phyloP scores from a whole-genome alignment of 53 echinoderm and acorn worm species.

The Patiria pectinifera region DNA sequence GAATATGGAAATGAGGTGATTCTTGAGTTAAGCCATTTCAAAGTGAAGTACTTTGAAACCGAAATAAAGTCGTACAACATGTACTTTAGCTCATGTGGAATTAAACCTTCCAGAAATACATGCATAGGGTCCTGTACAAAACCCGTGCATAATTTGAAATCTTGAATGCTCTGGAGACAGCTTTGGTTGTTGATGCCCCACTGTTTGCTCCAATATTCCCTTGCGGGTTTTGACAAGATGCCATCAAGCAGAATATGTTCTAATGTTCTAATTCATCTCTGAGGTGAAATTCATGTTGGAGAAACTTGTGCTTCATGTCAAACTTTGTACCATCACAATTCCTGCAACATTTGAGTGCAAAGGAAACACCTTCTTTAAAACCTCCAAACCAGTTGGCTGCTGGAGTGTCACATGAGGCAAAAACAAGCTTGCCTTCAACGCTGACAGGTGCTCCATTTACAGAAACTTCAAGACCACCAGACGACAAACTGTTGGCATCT shows the following conservation, averaged over 20 bases:
- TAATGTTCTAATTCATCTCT: constrained; percentile 67
- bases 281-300: constrained; percentile 39
- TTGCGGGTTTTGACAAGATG: constrained; percentile 37
- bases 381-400: constrained; percentile 81
- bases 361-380: constrained; percentile 81
- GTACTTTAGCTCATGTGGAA: constrained; percentile 74
- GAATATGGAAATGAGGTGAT: constrained; percentile 67
- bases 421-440: constrained; percentile 71
- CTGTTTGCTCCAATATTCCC: constrained; percentile 79
- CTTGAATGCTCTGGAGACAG: constrained; percentile 57
- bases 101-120: constrained; percentile 72
- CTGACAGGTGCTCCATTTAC: constrained; percentile 41
- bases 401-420: constrained; percentile 74
- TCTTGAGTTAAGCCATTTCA: constrained; percentile 74
- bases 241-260: constrained; percentile 23
- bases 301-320: constrained; percentile 65
- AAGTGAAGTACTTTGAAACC: constrained; percentile 62
- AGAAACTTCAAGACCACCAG: constrained; percentile 58
- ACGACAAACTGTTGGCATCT: background rate
- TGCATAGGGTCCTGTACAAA: constrained; percentile 85
- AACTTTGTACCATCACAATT: constrained; percentile 58
- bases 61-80: constrained; percentile 66
- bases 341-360: constrained; percentile 72
- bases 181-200: constrained; percentile 78
- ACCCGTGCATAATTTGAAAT: constrained; percentile 60